Base-by-base conservation (phyloP, 2,888 invertebrate genomes). In the Meloe dianella region DNA sequence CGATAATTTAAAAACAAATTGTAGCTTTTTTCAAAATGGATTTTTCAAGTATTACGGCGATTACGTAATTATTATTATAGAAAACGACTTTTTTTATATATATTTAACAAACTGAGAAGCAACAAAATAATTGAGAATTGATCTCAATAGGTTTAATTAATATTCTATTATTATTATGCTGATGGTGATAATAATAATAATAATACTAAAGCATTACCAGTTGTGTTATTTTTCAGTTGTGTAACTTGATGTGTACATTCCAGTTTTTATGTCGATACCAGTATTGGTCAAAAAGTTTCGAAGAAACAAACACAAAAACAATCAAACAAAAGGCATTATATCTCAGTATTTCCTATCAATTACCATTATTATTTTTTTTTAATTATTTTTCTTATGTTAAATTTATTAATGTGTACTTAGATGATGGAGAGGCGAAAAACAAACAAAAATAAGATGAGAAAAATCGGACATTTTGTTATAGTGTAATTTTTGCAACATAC, bases 401-500 rank as follows among this genome's bases (percentile, higher is more conserved):
- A 75, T 78, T 77, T 78, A 78, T 71, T 60, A 75, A 74, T 76
- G 77, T 80, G 82, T 82, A 81, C 81, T 82, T 82, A 82, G 80
- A 78, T 72, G 76, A 80, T 74, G 78, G 66, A 47, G 17, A 47
- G 20, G 20, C 2, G 20, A 17, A 8, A 9, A 20, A 20, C 7
- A 6, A 20, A 9, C 8, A 47, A 20, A 10, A 47, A n/a, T n/a
- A n/a, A n/a, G n/a, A n/a, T n/a, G n/a, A n/a, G n/a, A n/a, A 5
- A 47, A 47, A 47, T 8, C 4, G 47, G 76, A 80, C 79, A 80
- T 81, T 81, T n/a, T n/a, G 81, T 81, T 81, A 80, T 78, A 78
- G 79, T 81, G 79, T 81, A 80, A 81, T 82, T 82, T 82, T 81
- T 81, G 79, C 79, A 78, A 38, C 79, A 74, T 81, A 79, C 78